Conservation (phyloP, 1,140 invertebrate genomes). For the Aphelenchoides fujianensis region DNA sequence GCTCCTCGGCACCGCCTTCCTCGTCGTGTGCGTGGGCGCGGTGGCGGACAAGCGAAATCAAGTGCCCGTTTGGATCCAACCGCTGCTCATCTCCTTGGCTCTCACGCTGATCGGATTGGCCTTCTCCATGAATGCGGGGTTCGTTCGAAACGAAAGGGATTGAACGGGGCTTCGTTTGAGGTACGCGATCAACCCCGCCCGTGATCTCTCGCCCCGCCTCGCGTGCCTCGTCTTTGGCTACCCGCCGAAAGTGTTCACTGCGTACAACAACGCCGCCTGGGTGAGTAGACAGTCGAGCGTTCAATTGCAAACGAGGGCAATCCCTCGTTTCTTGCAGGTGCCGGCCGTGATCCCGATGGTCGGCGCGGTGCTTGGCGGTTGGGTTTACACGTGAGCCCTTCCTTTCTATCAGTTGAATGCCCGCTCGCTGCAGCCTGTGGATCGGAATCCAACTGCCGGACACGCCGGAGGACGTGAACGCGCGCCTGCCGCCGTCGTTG, state of each 20-base stretch:
- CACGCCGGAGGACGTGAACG: not conserved
- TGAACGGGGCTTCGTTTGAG: too few relatives aligned
- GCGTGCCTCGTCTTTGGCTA: not conserved
- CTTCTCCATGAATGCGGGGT: constrained; percentile 61
- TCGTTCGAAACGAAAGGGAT: too few relatives aligned
- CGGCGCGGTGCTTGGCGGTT: constrained; percentile 66
- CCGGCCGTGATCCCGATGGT: constrained; percentile 67
- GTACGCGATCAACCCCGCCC: constrained; percentile 69
- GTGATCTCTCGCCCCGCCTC: constrained; percentile 54
- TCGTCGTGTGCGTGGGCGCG: constrained; percentile 67
- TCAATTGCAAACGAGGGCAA: not conserved
- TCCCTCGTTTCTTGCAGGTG: constrained; percentile 65
- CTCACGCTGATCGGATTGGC: constrained; percentile 67
- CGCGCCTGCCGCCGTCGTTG: not conserved
- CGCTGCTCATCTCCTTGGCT: constrained; percentile 65
- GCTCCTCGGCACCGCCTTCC: constrained; percentile 67
- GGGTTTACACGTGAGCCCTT: constrained; percentile 59
- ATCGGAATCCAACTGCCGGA: not conserved
- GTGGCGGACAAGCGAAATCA: constrained; percentile 67
- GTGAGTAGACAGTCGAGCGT: not conserved
- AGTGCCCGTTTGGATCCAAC: constrained; percentile 63
- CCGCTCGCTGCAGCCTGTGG: not conserved
- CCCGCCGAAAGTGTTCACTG: not conserved
- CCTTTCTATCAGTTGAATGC: too few relatives aligned
- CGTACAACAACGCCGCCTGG: not conserved